Evolutionary conservation across 1,140 invertebrate species (phyloP).

Genomic region (Formica selysi): DNA sequence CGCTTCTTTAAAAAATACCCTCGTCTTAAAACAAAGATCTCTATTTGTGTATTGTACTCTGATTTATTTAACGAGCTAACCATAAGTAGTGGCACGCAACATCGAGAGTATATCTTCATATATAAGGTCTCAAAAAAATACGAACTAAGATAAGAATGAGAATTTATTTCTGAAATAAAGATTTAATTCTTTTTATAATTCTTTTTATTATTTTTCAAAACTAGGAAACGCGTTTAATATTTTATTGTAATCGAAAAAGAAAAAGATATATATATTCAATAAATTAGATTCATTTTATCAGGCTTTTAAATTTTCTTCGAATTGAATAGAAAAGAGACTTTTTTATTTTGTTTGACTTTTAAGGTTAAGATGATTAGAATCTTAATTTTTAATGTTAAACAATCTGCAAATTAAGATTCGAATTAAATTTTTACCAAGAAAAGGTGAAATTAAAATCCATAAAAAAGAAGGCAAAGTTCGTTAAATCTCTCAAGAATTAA

Average conservation of each 20-base stretch:
- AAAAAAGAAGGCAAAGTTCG: background rate
- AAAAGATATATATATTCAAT: no score
- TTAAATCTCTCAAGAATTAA: background rate
- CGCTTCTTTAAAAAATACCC: background rate
- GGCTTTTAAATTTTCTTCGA: background rate
- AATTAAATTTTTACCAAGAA: background rate
- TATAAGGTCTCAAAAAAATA: slow-evolving; percentile 28
- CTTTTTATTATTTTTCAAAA: slow-evolving; percentile 1
- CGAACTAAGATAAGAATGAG: background rate
- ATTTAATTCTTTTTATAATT: slow-evolving; percentile 6
- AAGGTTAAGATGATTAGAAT: background rate
- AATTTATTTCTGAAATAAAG: background rate
- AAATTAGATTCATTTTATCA: background rate
- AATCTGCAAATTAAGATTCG: background rate
- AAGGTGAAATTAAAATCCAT: background rate
- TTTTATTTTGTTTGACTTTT: background rate
- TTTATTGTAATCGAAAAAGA: slow-evolving; percentile 1
- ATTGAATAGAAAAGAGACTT: background rate
- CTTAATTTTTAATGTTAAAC: background rate
- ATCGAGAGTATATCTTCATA: slow-evolving; percentile 52
- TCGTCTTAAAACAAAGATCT: slow-evolving; percentile 67
- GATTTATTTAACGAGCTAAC: slow-evolving; percentile 71
- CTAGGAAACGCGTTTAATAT: background rate
- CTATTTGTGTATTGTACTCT: slow-evolving; percentile 66
- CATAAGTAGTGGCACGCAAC: slow-evolving; percentile 51